Percentiles rank a stretch among this genome's conserved stretches.
These are phyloP conservation scores for Troilus luridus DNA, from an alignment of 2,888 invertebrate species.

Conservation along the genomic window DNA sequence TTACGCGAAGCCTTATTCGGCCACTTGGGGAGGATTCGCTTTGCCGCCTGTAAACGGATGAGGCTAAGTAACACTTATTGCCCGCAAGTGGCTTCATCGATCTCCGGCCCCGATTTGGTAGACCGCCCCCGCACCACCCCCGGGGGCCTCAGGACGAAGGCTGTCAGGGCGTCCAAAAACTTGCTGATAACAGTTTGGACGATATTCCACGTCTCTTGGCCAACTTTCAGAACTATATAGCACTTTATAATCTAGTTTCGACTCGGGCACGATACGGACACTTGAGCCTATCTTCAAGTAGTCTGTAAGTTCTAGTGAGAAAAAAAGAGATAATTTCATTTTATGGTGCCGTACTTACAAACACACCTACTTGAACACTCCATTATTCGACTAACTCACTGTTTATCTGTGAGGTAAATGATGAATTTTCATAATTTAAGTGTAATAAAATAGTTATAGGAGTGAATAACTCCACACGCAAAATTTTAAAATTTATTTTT, in stretches of 20 bases:
- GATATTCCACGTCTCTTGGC: neutral
- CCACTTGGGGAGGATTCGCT: neutral
- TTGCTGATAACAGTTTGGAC: neutral
- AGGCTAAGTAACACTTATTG: constrained; percentile 30
- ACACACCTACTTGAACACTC: too few relatives aligned
- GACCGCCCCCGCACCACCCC: neutral
- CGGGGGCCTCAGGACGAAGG: neutral
- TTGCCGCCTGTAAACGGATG: neutral
- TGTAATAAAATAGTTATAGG: too few relatives aligned
- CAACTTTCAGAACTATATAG: neutral
- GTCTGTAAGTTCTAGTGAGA: neutral
- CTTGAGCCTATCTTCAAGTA: neutral
- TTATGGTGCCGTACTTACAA: neutral
- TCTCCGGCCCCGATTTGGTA: neutral
- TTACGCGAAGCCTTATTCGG: constrained; percentile 20
- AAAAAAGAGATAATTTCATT: neutral
- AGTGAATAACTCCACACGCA: too few relatives aligned
- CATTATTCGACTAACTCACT: too few relatives aligned
- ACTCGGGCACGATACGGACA: neutral
- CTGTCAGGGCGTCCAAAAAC: neutral
- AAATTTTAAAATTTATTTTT: too few relatives aligned
- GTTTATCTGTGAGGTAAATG: too few relatives aligned
- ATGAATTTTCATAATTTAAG: too few relatives aligned
- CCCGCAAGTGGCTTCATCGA: constrained; percentile 21
- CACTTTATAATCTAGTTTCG: neutral